Evolutionary conservation across 2,797 vertebrate species (phyloP).

Genomic region (Limnodromus scolopaceus): DNA sequence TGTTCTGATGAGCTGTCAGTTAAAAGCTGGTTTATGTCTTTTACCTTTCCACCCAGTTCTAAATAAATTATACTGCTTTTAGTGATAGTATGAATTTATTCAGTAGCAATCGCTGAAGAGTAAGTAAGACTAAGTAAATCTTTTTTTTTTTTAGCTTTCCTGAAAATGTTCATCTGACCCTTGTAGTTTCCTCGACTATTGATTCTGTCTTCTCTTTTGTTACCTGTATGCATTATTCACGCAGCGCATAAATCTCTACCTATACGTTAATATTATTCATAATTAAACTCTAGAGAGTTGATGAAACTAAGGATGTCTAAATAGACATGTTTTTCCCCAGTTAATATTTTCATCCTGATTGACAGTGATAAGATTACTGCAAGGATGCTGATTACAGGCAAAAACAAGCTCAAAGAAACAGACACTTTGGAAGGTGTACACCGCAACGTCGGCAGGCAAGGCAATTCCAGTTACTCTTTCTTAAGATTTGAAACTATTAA

Average conservation of each 20-base stretch:
- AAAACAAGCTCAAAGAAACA: background rate
- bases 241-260: conserved; percentile 10
- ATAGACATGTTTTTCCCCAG: background rate
- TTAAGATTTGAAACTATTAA: background rate
- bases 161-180: background rate
- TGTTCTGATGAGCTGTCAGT: conserved; percentile 8
- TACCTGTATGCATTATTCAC: conserved; percentile 1
- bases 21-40: background rate
- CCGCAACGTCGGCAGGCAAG: background rate
- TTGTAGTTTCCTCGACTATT: background rate
- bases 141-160: background rate
- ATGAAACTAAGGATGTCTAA: conserved; percentile 11
- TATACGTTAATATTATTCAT: conserved; percentile 20
- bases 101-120: background rate
- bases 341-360: conserved; percentile 29
- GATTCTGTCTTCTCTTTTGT: conserved; percentile 15
- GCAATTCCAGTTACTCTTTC: background rate
- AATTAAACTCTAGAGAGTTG: conserved; percentile 45
- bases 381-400: conserved; percentile 16
- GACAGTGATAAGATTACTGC: conserved; percentile 38
- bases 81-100: background rate
- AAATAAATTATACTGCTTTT: background rate
- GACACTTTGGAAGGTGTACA: background rate
- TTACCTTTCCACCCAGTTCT: background rate
- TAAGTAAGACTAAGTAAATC: background rate